Percentiles rank a stretch among this genome's conserved stretches.
phyloP scores from a whole-genome alignment of 1,140 invertebrate genomes.

The Bathynomus jamesi region DNA sequence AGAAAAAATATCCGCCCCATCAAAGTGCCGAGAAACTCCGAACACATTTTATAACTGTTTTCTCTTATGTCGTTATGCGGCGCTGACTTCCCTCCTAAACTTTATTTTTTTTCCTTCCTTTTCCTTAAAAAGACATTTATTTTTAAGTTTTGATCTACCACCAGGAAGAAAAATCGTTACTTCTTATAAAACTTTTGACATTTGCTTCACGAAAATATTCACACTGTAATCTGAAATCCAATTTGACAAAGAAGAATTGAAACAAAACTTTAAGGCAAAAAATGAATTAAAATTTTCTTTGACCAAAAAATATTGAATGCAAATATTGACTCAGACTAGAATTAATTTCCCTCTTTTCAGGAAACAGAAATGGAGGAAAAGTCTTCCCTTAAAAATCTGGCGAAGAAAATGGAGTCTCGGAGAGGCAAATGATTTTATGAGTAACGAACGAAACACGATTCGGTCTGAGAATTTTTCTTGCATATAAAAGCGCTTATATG shows the following conservation, averaged over 20 bases:
- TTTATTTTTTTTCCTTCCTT: constrained; percentile 18
- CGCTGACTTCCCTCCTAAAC: constrained; percentile 18
- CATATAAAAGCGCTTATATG: background rate
- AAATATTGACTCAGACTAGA: constrained; percentile 36
- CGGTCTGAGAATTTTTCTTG: background rate
- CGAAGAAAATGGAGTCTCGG: constrained; percentile 7
- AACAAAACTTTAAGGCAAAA: constrained; percentile 4
- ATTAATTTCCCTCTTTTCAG: constrained; percentile 36
- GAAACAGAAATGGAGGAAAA: constrained; percentile 14
- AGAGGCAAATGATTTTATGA: constrained; percentile 6
- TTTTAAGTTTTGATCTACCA: background rate
- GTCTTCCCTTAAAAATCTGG: constrained; percentile 3
- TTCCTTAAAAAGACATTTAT: too few species aligned
- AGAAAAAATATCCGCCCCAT: constrained; percentile 24
- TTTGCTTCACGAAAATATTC: constrained; percentile 27
- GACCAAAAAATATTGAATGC: constrained; percentile 21
- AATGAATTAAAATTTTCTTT: background rate
- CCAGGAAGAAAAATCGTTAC: background rate
- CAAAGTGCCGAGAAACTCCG: constrained; percentile 31
- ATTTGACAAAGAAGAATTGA: constrained; percentile 28
- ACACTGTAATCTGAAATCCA: constrained; percentile 33
- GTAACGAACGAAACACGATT: background rate
- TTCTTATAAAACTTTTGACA: constrained; percentile 5
- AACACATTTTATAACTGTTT: constrained; percentile 3
- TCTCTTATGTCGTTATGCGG: constrained; percentile 28